These are phyloP conservation scores for Magallana nippona DNA, from an alignment of 2,888 invertebrate genomes.

Conservation along the genomic window DNA sequence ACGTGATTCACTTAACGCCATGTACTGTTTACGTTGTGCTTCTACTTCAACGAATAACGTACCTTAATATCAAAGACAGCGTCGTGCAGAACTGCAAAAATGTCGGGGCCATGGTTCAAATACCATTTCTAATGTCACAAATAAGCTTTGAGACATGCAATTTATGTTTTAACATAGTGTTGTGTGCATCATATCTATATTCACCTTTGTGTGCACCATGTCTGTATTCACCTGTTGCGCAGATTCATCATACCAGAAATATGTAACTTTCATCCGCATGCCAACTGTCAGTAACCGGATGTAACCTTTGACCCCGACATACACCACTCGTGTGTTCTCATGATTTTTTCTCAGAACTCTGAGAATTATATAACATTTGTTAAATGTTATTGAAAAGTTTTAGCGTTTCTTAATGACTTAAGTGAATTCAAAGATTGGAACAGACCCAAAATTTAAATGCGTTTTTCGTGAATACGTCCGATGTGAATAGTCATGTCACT, in stretches of 20 bases:
- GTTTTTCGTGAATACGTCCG: too few relatives aligned
- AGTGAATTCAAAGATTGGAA: neutral
- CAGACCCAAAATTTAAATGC: neutral
- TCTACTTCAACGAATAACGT: neutral
- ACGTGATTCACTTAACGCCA: too few relatives aligned
- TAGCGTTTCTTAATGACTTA: neutral
- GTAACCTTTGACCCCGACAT: constrained; percentile 17
- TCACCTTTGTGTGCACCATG: neutral
- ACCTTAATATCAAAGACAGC: neutral
- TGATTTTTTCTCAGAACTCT: neutral
- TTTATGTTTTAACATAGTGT: too few relatives aligned
- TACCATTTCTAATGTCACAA: neutral
- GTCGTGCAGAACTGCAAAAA: neutral
- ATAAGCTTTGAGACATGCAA: neutral
- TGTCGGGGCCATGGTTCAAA: neutral
- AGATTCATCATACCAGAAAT: constrained; percentile 20
- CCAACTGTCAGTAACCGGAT: constrained; percentile 33
- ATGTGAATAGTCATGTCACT: too few relatives aligned
- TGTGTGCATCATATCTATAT: neutral
- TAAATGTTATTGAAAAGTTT: constrained; percentile 26
- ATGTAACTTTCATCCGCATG: constrained; percentile 24
- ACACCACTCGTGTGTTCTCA: constrained; percentile 9
- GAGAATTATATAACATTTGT: constrained; percentile 1
- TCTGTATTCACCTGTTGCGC: constrained; percentile 15
- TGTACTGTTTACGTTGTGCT: neutral